Evolutionary conservation across 1,140 invertebrate species (phyloP).

Genomic region (Brachionus plicatilis): DNA sequence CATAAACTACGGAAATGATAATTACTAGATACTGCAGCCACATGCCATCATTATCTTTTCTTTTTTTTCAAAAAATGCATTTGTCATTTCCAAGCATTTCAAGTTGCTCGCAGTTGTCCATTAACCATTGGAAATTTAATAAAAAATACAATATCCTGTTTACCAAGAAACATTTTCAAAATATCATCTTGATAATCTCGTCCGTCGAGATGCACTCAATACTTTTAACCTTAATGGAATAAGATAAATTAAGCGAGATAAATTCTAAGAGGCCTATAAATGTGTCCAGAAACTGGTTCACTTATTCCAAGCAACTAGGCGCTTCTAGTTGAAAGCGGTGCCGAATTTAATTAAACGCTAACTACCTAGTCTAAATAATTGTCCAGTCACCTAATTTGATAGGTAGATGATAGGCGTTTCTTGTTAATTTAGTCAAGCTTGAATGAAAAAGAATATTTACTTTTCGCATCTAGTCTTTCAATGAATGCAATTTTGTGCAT

Average conservation of each 20-base stretch:
- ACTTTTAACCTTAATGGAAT: conserved; percentile 20
- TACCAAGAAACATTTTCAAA: not conserved
- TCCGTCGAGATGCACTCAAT: not conserved
- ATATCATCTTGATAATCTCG: conserved; percentile 15
- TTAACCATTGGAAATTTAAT: not conserved
- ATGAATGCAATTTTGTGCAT: not conserved
- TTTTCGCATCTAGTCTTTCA: conserved; percentile 6
- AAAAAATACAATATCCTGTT: conserved; percentile 3
- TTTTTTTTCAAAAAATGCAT: not conserved
- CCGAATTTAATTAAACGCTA: not conserved
- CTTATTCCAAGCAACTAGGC: not conserved
- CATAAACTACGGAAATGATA: conserved; percentile 10
- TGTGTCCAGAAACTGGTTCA: conserved; percentile 17
- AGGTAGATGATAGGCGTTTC: not conserved
- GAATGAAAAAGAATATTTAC: not conserved
- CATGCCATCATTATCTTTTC: not conserved
- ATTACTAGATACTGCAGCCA: not conserved
- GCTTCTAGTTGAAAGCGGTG: not conserved
- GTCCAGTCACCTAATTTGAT: conserved; percentile 27
- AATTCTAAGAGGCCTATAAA: not conserved
- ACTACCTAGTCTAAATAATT: conserved; percentile 24
- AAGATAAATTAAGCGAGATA: not conserved
- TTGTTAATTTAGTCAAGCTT: conserved; percentile 3
- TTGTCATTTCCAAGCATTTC: not conserved
- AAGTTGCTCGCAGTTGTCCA: not conserved